Evolutionary conservation across 2,797 vertebrate species (phyloP).

Genomic region (Trichosurus vulpecula): DNA sequence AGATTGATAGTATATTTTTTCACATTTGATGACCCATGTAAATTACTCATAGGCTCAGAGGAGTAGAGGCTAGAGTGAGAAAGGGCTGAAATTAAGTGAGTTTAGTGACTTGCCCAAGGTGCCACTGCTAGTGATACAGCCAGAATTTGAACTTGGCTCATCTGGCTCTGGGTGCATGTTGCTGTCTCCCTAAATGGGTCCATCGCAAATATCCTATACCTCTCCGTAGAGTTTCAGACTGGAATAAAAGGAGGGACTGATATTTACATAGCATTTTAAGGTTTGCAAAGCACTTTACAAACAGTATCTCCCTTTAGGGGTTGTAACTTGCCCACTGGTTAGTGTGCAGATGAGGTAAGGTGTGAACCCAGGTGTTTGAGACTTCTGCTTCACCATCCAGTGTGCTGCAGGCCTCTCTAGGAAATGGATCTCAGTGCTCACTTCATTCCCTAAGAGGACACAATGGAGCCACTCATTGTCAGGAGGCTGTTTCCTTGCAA

Average conservation of each 20-base stretch:
- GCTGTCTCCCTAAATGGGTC: not conserved
- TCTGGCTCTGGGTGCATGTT: not conserved
- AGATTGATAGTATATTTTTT: slow-evolving; percentile 33
- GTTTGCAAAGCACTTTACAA: not conserved
- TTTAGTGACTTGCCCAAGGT: not conserved
- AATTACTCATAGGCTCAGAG: not conserved
- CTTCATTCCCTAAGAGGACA: not conserved
- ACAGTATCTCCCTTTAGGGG: not conserved
- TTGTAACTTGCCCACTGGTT: not conserved
- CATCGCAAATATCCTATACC: not conserved
- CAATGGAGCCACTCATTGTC: not conserved
- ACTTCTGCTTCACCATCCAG: not conserved
- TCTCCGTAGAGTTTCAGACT: not conserved
- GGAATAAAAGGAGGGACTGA: not conserved
- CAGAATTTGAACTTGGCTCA: not conserved
- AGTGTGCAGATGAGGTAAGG: not conserved
- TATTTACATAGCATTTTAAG: not conserved
- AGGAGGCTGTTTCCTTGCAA: not conserved
- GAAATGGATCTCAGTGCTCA: not conserved
- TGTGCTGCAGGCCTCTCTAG: not conserved
- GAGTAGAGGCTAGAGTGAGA: not conserved
- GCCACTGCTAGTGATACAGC: not conserved
- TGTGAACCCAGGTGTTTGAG: not conserved
- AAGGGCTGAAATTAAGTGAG: not conserved
- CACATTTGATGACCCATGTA: not conserved